phyloP scores from a whole-genome alignment of 2,113 vertebrate species.

The Corydoras maculifer region DNA sequence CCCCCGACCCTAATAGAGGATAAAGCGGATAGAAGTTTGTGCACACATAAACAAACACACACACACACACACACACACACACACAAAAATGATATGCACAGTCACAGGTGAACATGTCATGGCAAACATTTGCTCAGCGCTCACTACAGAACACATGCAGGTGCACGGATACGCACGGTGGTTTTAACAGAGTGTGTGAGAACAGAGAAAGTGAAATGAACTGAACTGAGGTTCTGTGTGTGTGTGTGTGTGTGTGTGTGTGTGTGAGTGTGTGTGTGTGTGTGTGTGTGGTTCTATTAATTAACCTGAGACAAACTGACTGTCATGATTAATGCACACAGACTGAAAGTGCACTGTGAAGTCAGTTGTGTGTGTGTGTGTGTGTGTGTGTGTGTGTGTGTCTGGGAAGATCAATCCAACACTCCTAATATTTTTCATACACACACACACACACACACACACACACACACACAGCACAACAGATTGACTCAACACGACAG shows the following conservation, averaged over 20 bases:
- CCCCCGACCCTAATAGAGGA: too few relatives aligned
- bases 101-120: slow-evolving; percentile 2
- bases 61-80: background rate
- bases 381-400: too few relatives aligned
- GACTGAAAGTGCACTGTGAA: too few relatives aligned
- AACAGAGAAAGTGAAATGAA: too few relatives aligned
- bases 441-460: slow-evolving; percentile 2
- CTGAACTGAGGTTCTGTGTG: background rate
- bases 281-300: background rate
- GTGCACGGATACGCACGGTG: background rate
- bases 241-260: slow-evolving; percentile 1
- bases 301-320: background rate
- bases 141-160: background rate
- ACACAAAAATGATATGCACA: background rate
- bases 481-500: slow-evolving; percentile 27
- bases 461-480: slow-evolving; percentile 23
- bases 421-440: background rate
- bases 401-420: background rate
- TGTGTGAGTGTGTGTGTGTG: background rate
- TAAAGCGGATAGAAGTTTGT: too few relatives aligned
- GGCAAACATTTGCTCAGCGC: background rate
- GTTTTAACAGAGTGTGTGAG: background rate
- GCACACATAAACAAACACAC: background rate
- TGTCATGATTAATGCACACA: too few relatives aligned
- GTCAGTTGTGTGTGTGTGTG: too few relatives aligned